phyloP scores from a whole-genome alignment of 2,888 invertebrate species.

The Hirtodrosophila confusa region DNA sequence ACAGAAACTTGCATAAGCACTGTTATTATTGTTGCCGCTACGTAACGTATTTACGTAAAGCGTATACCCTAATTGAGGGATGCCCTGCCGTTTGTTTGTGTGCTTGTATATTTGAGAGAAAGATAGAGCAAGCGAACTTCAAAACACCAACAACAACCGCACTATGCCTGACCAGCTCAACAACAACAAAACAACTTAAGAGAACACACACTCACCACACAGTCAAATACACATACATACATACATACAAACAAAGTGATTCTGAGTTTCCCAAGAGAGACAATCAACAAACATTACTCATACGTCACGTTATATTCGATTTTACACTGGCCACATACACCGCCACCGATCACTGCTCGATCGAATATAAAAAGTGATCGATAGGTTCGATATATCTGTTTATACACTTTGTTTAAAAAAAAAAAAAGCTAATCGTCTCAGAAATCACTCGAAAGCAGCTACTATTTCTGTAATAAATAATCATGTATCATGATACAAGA shows the following conservation, averaged over 20 bases:
- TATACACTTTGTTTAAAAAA: too few species aligned
- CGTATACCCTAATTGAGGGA: slow-evolving; percentile 20
- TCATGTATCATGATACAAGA: too few species aligned
- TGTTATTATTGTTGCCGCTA: slow-evolving; percentile 20
- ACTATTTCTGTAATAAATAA: too few species aligned
- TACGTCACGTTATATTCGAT: slow-evolving; percentile 2
- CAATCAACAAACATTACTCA: slow-evolving; percentile 1
- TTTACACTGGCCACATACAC: not conserved
- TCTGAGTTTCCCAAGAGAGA: not conserved
- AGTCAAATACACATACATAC: not conserved
- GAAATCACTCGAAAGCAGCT: too few species aligned
- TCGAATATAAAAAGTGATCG: too few species aligned
- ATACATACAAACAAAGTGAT: not conserved
- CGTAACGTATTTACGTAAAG: slow-evolving; percentile 41
- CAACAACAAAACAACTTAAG: not conserved
- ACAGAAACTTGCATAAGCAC: slow-evolving; percentile 47
- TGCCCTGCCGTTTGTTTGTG: slow-evolving; percentile 13
- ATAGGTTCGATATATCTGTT: too few species aligned
- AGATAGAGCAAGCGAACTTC: slow-evolving; percentile 6
- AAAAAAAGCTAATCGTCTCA: too few species aligned
- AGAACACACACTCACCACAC: not conserved
- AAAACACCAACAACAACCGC: slow-evolving; percentile 13
- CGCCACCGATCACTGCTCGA: too few species aligned
- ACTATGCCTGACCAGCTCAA: slow-evolving; percentile 3
- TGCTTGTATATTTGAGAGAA: not conserved